A percentile compares a stretch with the other conserved stretches of the same genome.
These are phyloP conservation scores for Lates japonicus DNA, from an alignment of 2,797 vertebrate species.

Conservation along the genomic window DNA sequence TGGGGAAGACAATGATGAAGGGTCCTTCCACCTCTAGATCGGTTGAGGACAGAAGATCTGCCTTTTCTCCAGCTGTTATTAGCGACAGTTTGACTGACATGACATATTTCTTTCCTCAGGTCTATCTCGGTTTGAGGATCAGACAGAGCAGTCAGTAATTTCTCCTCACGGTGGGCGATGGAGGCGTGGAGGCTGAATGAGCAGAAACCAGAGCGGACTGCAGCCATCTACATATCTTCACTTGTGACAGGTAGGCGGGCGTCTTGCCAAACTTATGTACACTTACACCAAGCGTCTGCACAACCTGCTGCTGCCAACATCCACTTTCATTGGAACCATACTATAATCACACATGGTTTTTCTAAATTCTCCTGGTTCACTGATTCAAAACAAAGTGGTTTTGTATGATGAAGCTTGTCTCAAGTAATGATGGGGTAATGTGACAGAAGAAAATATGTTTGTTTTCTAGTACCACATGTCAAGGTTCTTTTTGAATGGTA, in stretches of 20 bases:
- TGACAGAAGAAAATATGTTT: background rate
- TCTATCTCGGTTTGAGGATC: conserved; percentile 85
- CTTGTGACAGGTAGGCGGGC: conserved; percentile 87
- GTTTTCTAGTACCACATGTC: background rate
- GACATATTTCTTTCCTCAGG: conserved; percentile 52
- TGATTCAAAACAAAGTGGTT: no score
- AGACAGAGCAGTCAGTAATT: conserved; percentile 80
- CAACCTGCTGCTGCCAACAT: background rate
- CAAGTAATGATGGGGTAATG: background rate
- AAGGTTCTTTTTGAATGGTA: background rate
- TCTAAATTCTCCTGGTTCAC: no score
- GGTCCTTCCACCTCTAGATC: conserved; percentile 86
- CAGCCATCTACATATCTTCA: conserved; percentile 76
- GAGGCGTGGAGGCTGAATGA: conserved; percentile 89
- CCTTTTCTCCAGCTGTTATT: background rate
- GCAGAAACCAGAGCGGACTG: conserved; percentile 85
- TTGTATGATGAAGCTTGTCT: no score
- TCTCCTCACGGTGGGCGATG: conserved; percentile 89
- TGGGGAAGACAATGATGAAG: conserved; percentile 88
- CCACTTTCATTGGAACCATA: background rate
- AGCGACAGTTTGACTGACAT: background rate
- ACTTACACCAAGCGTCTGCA: background rate
- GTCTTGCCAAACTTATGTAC: background rate
- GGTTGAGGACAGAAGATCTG: background rate
- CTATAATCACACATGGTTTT: background rate